A percentile compares a stretch with the other conserved stretches of the same genome.
These are phyloP conservation scores for Mixornis gularis DNA, from an alignment of 2,113 vertebrate species.

Conservation along the genomic window DNA sequence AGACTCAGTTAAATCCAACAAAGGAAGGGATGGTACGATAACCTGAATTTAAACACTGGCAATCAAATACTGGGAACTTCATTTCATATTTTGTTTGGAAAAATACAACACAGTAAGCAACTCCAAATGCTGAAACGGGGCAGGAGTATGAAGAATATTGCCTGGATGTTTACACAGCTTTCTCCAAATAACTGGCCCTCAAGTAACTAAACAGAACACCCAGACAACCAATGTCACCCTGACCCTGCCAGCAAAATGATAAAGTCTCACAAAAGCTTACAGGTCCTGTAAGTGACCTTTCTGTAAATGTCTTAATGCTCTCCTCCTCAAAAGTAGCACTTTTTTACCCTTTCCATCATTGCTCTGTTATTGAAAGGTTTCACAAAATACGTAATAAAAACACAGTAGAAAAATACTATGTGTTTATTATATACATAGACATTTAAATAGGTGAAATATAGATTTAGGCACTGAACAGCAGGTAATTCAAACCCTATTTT, in stretches of 20 bases:
- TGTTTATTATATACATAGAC: background rate
- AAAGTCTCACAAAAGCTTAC: slow-evolving; percentile 71
- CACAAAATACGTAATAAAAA: background rate
- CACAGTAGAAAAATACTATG: fast-evolving
- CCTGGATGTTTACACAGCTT: background rate
- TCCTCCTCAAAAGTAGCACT: background rate
- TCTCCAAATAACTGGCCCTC: slow-evolving; percentile 18
- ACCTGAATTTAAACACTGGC: background rate
- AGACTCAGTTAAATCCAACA: background rate
- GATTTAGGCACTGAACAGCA: background rate
- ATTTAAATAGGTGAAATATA: background rate
- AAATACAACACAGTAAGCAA: background rate
- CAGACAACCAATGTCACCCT: slow-evolving; percentile 74
- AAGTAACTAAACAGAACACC: slow-evolving; percentile 38
- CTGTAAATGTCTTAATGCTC: slow-evolving; percentile 23
- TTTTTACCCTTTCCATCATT: slow-evolving; percentile 71
- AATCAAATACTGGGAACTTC: background rate
- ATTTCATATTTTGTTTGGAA: background rate
- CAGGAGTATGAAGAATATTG: background rate
- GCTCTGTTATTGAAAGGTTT: slow-evolving; percentile 39
- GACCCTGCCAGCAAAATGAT: slow-evolving; percentile 78
- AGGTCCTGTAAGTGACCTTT: slow-evolving; percentile 69
- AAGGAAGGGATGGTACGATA: background rate
- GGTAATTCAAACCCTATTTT: background rate
- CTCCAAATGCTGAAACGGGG: background rate